Evolutionary conservation across 2,797 vertebrate genomes (phyloP).

Genomic region (Hemitrygon akajei): DNA sequence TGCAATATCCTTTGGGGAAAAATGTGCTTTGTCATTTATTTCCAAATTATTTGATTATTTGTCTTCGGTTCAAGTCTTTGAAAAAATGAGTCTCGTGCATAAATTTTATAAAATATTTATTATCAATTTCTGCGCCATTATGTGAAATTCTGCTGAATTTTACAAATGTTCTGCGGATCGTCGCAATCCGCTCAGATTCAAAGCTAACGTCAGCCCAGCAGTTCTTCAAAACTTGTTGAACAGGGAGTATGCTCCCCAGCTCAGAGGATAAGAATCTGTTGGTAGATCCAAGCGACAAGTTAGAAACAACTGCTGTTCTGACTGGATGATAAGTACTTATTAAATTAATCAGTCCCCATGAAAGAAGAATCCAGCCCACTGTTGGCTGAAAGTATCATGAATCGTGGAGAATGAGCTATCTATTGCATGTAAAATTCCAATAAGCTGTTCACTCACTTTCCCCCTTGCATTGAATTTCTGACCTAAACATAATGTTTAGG

Average conservation of each 20-base stretch:
- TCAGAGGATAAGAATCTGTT: neutral
- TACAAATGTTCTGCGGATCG: neutral
- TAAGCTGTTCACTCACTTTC: neutral
- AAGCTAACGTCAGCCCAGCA: neutral
- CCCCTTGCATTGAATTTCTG: neutral
- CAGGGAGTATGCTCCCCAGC: neutral
- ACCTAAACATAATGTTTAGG: neutral
- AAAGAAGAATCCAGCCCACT: neutral
- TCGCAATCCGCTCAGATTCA: neutral
- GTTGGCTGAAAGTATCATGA: too few relatives aligned
- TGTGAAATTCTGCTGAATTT: neutral
- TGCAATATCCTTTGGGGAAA: neutral
- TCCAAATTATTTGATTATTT: neutral
- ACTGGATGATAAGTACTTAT: neutral
- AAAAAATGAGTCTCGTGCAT: neutral
- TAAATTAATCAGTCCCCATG: neutral
- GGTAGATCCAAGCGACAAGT: neutral
- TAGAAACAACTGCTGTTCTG: neutral
- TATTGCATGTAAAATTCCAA: neutral
- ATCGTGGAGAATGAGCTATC: neutral
- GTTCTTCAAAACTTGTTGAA: constrained; percentile 5
- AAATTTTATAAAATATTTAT: neutral
- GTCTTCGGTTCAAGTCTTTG: neutral
- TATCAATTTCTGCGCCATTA: neutral
- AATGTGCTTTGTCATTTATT: neutral